Percentiles rank a stretch among this genome's conserved stretches.
These are phyloP conservation scores for Dinothrombium tinctorium DNA, from an alignment of 1,140 invertebrate genomes.

Conservation along the genomic window DNA sequence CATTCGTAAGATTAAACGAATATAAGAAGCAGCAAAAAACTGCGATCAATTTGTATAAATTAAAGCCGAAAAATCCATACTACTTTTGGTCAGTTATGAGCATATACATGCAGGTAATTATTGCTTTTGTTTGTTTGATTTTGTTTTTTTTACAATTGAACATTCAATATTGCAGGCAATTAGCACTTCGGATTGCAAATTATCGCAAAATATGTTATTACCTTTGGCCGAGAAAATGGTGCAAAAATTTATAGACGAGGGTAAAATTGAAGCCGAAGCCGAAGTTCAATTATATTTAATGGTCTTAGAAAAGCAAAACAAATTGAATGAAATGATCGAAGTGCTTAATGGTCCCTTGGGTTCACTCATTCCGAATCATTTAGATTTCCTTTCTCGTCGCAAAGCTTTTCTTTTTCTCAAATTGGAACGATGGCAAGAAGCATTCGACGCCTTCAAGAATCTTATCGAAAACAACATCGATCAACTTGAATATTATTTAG, in stretches of 20 bases:
- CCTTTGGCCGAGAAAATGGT: constrained; percentile 54
- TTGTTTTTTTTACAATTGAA: neutral
- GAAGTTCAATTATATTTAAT: constrained; percentile 74
- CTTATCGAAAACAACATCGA: constrained; percentile 11
- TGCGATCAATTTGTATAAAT: constrained; percentile 66
- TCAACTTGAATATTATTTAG: constrained; percentile 11
- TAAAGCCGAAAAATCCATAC: constrained; percentile 79
- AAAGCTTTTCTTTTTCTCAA: constrained; percentile 45
- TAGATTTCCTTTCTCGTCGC: constrained; percentile 29
- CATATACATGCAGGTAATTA: constrained; percentile 58
- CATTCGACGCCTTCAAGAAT: constrained; percentile 37
- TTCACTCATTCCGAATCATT: constrained; percentile 14
- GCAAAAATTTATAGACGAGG: constrained; percentile 62
- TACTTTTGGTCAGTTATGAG: constrained; percentile 96
- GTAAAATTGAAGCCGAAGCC: constrained; percentile 73
- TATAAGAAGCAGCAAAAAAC: constrained; percentile 72
- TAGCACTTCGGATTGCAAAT: constrained; percentile 16
- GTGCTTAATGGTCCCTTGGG: constrained; percentile 50
- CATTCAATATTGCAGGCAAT: constrained; percentile 5
- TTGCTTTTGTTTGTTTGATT: constrained; percentile 7
- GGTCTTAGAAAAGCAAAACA: constrained; percentile 57
- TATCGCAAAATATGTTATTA: constrained; percentile 35
- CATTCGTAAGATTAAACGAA: constrained; percentile 66
- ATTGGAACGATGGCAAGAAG: constrained; percentile 41
- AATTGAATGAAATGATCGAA: constrained; percentile 51